These are phyloP conservation scores for Puffinus mauretanicus DNA, from an alignment of 2,113 vertebrate species.

Conservation along the genomic window DNA sequence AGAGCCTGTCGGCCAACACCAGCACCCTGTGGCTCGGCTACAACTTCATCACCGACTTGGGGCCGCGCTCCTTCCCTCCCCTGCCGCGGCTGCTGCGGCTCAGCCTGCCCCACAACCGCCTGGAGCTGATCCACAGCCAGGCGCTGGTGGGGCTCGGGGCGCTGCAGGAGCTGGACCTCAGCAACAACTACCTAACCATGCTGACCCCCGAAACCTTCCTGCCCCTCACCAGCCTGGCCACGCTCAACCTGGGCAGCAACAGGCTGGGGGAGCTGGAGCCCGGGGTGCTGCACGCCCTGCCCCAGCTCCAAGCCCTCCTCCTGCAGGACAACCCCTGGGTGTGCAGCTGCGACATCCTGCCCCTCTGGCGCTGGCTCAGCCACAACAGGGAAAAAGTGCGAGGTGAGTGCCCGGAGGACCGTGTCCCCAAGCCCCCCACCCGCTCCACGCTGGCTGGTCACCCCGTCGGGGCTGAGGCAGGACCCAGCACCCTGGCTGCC, in stretches of 20 bases:
- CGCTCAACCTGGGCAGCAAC: slow-evolving; percentile 66
- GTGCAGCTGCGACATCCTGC: slow-evolving; percentile 73
- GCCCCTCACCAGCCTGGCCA: slow-evolving; percentile 53
- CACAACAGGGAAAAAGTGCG: slow-evolving; percentile 49
- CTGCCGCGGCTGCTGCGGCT: slow-evolving; percentile 40
- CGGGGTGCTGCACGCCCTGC: neutral
- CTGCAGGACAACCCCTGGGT: slow-evolving; percentile 75
- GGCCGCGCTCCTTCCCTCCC: slow-evolving; percentile 15
- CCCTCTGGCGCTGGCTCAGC: slow-evolving; percentile 73
- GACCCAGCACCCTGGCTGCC: neutral
- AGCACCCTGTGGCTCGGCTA: slow-evolving; percentile 57
- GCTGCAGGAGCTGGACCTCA: slow-evolving; percentile 72
- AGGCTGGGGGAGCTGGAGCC: slow-evolving; percentile 60
- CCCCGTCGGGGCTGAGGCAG: neutral
- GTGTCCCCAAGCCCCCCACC: neutral
- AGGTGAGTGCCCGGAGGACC: slow-evolving; percentile 59
- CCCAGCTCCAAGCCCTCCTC: slow-evolving; percentile 51
- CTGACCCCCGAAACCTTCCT: slow-evolving; percentile 64
- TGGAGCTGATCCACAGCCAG: slow-evolving; percentile 63
- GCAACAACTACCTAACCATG: slow-evolving; percentile 61
- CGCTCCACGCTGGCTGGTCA: rapidly evolving
- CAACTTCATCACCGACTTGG: slow-evolving; percentile 63
- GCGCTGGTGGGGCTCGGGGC: slow-evolving; percentile 65
- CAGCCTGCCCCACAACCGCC: slow-evolving; percentile 67
- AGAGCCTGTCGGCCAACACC: slow-evolving; percentile 4